Evolutionary conservation across 2,888 invertebrate genomes (phyloP).

Genomic region (Andrena dorsata): DNA sequence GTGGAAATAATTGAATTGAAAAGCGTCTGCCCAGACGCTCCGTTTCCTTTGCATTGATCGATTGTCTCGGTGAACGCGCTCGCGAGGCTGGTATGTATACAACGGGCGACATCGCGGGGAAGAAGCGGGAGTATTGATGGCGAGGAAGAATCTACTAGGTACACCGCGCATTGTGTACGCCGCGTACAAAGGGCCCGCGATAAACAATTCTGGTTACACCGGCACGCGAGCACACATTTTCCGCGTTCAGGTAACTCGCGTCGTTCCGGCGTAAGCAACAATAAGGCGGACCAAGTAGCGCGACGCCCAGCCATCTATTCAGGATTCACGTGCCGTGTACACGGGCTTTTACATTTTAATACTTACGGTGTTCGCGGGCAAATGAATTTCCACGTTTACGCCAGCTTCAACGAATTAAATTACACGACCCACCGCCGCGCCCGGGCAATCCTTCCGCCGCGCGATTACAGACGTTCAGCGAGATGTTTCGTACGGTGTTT

Average conservation of each 20-base stretch:
- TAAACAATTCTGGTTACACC: slow-evolving; percentile 64
- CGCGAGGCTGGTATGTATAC: slow-evolving; percentile 14
- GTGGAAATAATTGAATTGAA: slow-evolving; percentile 48
- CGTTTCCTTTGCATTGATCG: slow-evolving; percentile 33
- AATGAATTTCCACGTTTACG: slow-evolving; percentile 32
- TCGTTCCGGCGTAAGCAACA: slow-evolving; percentile 33
- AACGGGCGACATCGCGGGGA: slow-evolving; percentile 27
- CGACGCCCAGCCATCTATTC: slow-evolving; percentile 41
- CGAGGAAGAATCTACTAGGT: slow-evolving; percentile 18
- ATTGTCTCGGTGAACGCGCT: slow-evolving; percentile 23
- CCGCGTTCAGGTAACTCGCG: slow-evolving; percentile 52
- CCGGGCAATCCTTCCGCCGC: background rate
- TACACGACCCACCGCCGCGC: background rate
- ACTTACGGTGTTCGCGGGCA: slow-evolving; percentile 3
- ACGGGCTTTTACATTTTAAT: slow-evolving; percentile 45
- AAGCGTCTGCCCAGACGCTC: slow-evolving; percentile 17
- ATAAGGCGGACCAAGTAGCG: slow-evolving; percentile 12
- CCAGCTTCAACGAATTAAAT: slow-evolving; percentile 15
- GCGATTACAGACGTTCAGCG: background rate
- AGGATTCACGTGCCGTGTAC: slow-evolving; percentile 36
- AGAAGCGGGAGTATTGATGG: slow-evolving; percentile 36
- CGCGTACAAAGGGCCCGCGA: slow-evolving; percentile 58
- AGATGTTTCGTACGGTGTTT: background rate
- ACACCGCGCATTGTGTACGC: slow-evolving; percentile 36
- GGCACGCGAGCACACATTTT: slow-evolving; percentile 56